These are phyloP conservation scores for Euwallacea similis DNA, from an alignment of 1,140 invertebrate genomes.

Conservation along the genomic window DNA sequence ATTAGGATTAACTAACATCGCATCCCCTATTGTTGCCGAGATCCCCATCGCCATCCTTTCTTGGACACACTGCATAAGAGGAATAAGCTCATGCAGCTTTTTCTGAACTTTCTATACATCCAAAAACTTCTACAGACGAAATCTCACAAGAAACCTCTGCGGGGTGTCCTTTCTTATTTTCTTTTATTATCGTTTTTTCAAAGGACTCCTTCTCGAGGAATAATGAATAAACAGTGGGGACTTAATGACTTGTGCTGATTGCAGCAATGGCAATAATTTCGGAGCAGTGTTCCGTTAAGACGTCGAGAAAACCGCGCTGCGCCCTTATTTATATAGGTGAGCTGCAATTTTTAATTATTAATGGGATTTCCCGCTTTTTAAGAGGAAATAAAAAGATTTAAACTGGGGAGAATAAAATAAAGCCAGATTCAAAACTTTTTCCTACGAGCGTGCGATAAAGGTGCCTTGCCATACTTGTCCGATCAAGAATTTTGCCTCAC, in stretches of 20 bases:
- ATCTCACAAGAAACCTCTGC: neutral
- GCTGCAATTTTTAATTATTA: constrained; percentile 37
- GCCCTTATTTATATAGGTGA: constrained; percentile 40
- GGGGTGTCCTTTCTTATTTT: constrained; percentile 29
- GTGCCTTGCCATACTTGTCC: no score
- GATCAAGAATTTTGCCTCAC: no score
- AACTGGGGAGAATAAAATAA: constrained; percentile 7
- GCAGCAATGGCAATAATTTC: constrained; percentile 53
- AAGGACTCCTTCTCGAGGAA: constrained; percentile 43
- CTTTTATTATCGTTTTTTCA: constrained; percentile 40
- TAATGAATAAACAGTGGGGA: constrained; percentile 53
- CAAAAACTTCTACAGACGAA: neutral
- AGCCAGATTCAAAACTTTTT: neutral
- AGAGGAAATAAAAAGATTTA: constrained; percentile 28
- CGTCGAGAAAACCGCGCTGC: constrained; percentile 44
- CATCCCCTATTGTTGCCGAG: no score
- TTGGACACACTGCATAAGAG: no score
- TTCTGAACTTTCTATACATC: no score
- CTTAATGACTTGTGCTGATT: constrained; percentile 54
- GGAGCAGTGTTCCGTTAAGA: constrained; percentile 51
- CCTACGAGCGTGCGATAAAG: no score
- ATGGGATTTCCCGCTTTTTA: constrained; percentile 24
- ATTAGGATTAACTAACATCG: no score
- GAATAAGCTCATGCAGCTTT: no score
- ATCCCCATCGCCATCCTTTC: no score